phyloP scores from a whole-genome alignment of 2,113 vertebrate species.

The Coturnix japonica region DNA sequence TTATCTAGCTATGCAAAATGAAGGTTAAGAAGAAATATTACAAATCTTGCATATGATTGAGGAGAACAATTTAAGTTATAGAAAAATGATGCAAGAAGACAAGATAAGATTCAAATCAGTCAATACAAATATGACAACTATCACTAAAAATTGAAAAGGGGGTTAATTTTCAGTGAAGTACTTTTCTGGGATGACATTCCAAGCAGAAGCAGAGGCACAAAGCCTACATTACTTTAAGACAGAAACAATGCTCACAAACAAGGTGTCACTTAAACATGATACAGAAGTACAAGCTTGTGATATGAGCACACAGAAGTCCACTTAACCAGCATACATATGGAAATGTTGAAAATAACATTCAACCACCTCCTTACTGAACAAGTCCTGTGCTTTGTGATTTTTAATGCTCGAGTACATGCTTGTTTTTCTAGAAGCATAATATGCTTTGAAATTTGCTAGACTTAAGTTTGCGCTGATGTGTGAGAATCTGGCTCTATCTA shows the following conservation, averaged over 20 bases:
- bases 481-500: constrained; percentile 55
- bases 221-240: neutral
- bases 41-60: accelerated
- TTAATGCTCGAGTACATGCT: neutral
- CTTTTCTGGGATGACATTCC: neutral
- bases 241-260: neutral
- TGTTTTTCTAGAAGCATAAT: neutral
- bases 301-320: neutral
- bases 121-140: neutral
- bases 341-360: neutral
- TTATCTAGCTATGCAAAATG: neutral
- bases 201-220: neutral
- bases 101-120: neutral
- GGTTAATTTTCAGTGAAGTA: neutral
- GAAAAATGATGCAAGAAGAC: neutral
- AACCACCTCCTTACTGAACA: neutral
- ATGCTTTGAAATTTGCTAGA: constrained; percentile 55
- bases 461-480: constrained; percentile 38
- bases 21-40: neutral
- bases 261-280: neutral
- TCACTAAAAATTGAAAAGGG: neutral
- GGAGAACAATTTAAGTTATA: neutral
- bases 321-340: neutral
- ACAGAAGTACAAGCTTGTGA: neutral
- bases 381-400: neutral